Evolutionary conservation across 2,797 vertebrate genomes (phyloP), one percentile per base, ranked within the genome.

Genomic region (Myiotriccus ornatus): DNA sequence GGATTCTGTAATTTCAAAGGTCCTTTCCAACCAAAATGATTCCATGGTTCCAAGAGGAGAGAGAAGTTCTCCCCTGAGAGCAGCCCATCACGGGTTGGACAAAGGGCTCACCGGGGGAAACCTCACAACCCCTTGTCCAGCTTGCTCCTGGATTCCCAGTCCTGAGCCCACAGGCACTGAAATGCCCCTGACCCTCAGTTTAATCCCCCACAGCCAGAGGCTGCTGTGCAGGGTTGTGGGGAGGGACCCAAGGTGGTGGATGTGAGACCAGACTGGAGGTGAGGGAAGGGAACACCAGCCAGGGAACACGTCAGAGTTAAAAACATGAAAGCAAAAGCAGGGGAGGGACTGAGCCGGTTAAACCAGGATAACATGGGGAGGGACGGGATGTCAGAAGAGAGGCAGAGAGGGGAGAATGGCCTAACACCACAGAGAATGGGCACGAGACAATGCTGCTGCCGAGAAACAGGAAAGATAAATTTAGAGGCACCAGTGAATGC

Each of bases 381-480:
- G 4, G 2, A 64, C 7, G 7, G 30, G 60, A 23, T 18, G 35
- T 39, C 76, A n/a, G 77, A 34, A 37, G 75, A 60, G 43, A 63
- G 37, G 71, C 55, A 47, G 53, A 14, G 50, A 34, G 22, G 14
- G 63, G 24, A 71, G 74, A 46, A 41, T 1, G n/a, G 55, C 84
- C 70, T 19, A 2, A 73, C 56, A 20, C 19, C 62, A 27, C 1
- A 1, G 59, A 9, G 78, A 69, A 32, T 0, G 8, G 37, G 32
- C 43, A 57, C 0, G 7, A 69, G 67, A 39, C 30, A 8, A 5
- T 2, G 44, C 60, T n/a, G 67, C 92, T 53, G 19, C 92, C 2
- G 25, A 56, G 70, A 65, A 84, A 96, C 94, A 96, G 97, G 97
- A 97, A 97, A 95, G 95, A 93, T 77, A 94, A 88, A 95, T 95